phyloP scores from a whole-genome alignment of 2,113 vertebrate species.

The Polypterus senegalus region DNA sequence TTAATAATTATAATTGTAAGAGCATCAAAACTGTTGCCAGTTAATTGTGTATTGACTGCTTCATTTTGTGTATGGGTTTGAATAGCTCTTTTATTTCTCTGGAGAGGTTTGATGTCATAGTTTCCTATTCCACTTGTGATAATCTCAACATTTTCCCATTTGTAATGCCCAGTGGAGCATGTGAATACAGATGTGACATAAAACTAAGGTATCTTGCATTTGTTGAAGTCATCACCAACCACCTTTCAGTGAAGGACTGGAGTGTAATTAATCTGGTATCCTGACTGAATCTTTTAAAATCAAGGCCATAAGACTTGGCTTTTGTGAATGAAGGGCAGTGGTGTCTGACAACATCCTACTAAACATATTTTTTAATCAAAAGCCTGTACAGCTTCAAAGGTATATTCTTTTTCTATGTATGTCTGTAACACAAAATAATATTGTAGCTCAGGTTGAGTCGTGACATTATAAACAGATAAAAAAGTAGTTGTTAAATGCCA shows the following conservation, averaged over 20 bases:
- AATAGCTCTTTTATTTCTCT: slow-evolving; percentile 1
- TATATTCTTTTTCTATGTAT: no score
- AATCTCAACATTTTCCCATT: background rate
- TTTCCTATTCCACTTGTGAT: background rate
- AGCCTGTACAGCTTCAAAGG: no score
- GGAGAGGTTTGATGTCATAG: background rate
- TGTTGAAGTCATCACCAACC: background rate
- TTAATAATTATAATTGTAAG: no score
- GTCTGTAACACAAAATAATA: no score
- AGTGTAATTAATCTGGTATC: background rate
- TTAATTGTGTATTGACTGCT: no score
- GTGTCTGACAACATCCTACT: no score
- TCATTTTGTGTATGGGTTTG: background rate
- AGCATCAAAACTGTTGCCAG: no score
- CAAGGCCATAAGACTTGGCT: background rate
- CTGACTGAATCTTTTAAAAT: background rate
- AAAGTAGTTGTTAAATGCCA: no score
- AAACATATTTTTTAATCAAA: no score
- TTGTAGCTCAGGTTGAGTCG: no score
- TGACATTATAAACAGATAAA: no score
- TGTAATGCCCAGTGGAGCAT: background rate
- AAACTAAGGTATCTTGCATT: background rate
- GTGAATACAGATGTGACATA: background rate
- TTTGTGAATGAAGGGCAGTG: no score
- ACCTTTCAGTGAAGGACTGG: background rate